Percentiles rank a stretch among this genome's conserved stretches.
phyloP scores from a whole-genome alignment of 2,797 vertebrate species.

The Miopithecus talapoin region DNA sequence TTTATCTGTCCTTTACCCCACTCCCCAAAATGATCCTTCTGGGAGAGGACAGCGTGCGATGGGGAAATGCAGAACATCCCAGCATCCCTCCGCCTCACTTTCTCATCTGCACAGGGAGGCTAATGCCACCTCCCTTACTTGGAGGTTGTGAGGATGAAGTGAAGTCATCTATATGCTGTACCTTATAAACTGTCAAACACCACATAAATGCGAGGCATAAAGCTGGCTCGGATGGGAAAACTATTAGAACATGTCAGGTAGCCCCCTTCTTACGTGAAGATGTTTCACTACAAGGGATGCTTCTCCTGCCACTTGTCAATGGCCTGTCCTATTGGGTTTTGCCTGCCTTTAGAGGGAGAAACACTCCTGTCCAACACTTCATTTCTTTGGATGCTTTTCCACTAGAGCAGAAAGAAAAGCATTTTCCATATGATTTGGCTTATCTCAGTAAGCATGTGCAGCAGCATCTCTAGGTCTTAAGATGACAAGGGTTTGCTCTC shows the following conservation, averaged over 20 bases:
- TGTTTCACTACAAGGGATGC: background rate
- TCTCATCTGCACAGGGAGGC: background rate
- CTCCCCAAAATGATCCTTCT: background rate
- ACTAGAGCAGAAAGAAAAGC: background rate
- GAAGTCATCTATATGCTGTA: background rate
- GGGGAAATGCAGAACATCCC: background rate
- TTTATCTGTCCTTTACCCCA: background rate
- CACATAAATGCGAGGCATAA: background rate
- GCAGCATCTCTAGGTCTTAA: background rate
- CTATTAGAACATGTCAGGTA: background rate
- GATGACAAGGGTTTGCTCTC: background rate
- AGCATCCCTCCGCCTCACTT: background rate
- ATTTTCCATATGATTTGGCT: background rate
- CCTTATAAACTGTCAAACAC: slow-evolving; percentile 15
- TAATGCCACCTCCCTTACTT: background rate
- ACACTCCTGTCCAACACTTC: background rate
- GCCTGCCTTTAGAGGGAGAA: background rate
- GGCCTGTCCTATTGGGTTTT: background rate
- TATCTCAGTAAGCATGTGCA: background rate
- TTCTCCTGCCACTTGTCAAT: background rate
- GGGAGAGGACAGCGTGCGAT: background rate
- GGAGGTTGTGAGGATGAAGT: background rate
- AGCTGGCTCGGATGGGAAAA: background rate
- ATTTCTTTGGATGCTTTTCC: background rate
- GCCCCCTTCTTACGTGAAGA: background rate